phyloP scores from a whole-genome alignment of 2,113 vertebrate species.

The Nettapus auritus region DNA sequence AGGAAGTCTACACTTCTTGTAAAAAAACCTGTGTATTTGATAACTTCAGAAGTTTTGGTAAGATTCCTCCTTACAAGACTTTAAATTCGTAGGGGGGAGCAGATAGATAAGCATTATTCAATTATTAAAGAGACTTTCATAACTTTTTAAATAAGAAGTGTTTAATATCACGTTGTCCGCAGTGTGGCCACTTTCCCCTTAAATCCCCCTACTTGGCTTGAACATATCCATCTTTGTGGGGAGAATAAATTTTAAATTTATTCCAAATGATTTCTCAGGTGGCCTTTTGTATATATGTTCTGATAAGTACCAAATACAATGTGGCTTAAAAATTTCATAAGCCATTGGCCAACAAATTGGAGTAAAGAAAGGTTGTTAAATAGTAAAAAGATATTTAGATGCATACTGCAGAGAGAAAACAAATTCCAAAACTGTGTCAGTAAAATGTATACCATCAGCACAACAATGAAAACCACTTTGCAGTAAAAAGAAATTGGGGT shows the following conservation, averaged over 20 bases:
- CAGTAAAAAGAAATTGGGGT: background rate
- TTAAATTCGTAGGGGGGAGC: rapidly evolving
- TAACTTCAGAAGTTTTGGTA: background rate
- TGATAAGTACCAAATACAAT: background rate
- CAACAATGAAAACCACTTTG: background rate
- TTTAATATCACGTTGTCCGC: background rate
- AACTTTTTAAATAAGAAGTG: background rate
- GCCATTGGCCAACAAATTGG: background rate
- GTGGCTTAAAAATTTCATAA: background rate
- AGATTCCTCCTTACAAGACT: background rate
- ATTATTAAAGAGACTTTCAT: background rate
- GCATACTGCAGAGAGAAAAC: background rate
- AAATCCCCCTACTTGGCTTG: background rate
- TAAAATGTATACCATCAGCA: background rate
- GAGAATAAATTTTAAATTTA: background rate
- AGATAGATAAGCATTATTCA: background rate
- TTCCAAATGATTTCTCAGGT: background rate
- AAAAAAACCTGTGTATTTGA: background rate
- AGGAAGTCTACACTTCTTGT: background rate
- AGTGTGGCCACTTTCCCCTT: background rate
- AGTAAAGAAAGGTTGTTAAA: background rate
- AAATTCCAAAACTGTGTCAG: background rate
- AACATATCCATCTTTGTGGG: background rate
- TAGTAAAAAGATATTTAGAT: background rate
- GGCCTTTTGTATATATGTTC: background rate